Evolutionary conservation across 2,797 vertebrate species (phyloP).

Genomic region (Oreortyx pictus): DNA sequence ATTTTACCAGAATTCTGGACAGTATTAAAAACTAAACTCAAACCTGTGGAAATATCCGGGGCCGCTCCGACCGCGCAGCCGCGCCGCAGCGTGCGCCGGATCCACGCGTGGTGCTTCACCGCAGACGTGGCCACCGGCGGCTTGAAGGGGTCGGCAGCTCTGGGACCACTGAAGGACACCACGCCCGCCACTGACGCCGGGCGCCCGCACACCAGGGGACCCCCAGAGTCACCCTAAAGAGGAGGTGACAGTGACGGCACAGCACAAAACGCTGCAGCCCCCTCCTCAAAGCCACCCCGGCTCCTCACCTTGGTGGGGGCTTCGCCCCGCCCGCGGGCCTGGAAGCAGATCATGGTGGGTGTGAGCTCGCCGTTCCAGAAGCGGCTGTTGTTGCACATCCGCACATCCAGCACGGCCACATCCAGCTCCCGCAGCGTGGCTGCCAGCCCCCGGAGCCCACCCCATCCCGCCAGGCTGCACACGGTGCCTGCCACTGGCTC

Average conservation of each 20-base stretch:
- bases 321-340: rapidly evolving
- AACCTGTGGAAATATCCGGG: constrained; percentile 47
- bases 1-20: constrained; percentile 28
- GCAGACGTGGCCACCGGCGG: neutral
- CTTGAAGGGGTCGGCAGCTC: neutral
- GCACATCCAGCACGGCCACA: neutral
- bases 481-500: rapidly evolving
- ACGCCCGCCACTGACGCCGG: neutral
- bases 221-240: constrained; percentile 38
- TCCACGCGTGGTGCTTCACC: constrained; percentile 11
- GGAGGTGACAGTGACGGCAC: neutral
- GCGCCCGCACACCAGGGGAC: constrained; percentile 25
- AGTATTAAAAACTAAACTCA: constrained; percentile 54
- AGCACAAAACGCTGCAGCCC: neutral
- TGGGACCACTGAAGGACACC: rapidly evolving
- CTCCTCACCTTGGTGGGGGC: constrained; percentile 38
- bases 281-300: too few relatives aligned
- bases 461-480: constrained; percentile 60
- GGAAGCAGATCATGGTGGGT: constrained; percentile 38
- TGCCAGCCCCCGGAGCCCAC: rapidly evolving
- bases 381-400: constrained; percentile 58
- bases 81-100: neutral
- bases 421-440: constrained; percentile 41
- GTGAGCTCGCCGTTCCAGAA: neutral
- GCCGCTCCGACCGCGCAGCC: neutral